Conservation (phyloP, 1,140 invertebrate genomes). For the Nasonia longicornis region DNA sequence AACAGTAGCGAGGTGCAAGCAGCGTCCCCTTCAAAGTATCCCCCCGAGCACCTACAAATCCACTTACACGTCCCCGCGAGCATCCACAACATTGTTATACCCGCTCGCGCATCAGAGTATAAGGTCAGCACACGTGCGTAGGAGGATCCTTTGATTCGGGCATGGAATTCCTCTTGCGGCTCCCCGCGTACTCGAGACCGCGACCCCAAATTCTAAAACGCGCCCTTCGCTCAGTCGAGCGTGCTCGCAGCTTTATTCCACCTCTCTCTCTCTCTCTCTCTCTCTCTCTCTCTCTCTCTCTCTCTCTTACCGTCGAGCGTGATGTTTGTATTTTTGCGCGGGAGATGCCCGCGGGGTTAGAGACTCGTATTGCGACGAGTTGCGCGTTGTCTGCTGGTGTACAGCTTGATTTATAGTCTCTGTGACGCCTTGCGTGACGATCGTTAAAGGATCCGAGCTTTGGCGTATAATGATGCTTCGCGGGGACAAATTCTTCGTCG, state of each 20-base stretch:
- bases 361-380: too few species aligned
- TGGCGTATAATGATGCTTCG: too few species aligned
- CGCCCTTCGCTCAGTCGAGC: constrained; percentile 33
- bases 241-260: neutral
- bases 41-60: constrained; percentile 40
- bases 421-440: neutral
- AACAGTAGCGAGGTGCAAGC: neutral
- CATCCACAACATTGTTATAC: constrained; percentile 15
- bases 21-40: constrained; percentile 17
- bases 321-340: constrained; percentile 32
- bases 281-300: neutral
- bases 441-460: too few species aligned
- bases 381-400: neutral
- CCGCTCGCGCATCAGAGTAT: neutral
- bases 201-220: constrained; percentile 55
- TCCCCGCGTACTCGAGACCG: constrained; percentile 22
- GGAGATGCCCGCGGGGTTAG: neutral
- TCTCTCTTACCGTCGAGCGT: neutral
- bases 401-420: neutral
- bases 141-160: constrained; percentile 65
- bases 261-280: neutral
- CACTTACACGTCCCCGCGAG: constrained; percentile 44
- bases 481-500: too few species aligned
- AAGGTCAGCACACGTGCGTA: constrained; percentile 39
- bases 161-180: constrained; percentile 61